Base-by-base conservation (phyloP, 1,140 invertebrate genomes). In the Episyrphus balteatus region DNA sequence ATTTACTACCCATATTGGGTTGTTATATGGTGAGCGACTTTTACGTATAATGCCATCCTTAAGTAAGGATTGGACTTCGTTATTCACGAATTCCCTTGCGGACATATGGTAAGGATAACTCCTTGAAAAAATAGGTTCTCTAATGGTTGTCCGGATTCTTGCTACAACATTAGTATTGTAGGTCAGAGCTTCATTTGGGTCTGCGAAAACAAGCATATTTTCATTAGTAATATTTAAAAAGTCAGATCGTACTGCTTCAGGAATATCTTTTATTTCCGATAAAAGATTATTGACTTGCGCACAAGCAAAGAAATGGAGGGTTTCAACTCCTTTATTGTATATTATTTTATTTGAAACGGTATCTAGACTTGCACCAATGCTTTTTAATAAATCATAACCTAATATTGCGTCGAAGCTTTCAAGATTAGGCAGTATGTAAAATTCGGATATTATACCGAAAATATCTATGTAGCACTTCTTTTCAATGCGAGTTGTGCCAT, bases 1-100 rank as follows among this genome's bases (percentile, higher is more conserved):
- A 21, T 48, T 42, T 11, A 54, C 52, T 11, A 58, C 48, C 47
- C 45, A 50, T 8, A 52, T 36, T 2, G 51, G 52, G 5, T 43
- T 46, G 42, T 59, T 59, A 19, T 50, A 58, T 10, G 54, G 55
- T 1, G 53, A 55, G 32, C 53, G 33, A 41, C 50, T 50, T 48
- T 40, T 19, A 45, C 48, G 32, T 33, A 51, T 49, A 17, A 49
- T 52, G n/a, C 49, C 46, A 31, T 52, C 21, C 26, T 41, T 44
- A 30, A 55, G 32, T 2, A 53, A 17, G 17, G 14, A 26, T 15
- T 43, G 2, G 41, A 50, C 48, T 47, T 54, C 52, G 12, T 21
- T 14, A 34, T 54, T 50, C 30, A 51, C 50, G 42, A 56, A 54
- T 7, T 51, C 48, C 12, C 21, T 19, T 11, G 42, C 21, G 0